Evolutionary conservation across 30 jellyfish, hydroid and myxozoan genomes (phyloP).

Genomic region (Pelagia noctiluca): DNA sequence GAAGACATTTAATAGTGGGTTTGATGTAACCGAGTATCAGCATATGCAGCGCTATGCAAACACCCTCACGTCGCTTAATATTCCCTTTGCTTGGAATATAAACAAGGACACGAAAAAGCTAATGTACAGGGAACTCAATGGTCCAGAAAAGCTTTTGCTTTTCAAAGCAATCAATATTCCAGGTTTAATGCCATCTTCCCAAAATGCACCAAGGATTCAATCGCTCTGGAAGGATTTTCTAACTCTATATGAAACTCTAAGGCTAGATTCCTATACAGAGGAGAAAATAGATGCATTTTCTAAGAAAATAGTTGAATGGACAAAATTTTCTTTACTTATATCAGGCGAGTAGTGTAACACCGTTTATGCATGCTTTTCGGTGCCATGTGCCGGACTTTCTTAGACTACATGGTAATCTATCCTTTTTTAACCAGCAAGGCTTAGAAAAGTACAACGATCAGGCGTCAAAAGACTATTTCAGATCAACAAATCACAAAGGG

Average conservation of each 20-base stretch:
- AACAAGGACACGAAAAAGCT: not conserved
- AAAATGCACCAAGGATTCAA: not conserved
- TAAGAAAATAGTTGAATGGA: not conserved
- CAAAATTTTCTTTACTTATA: not conserved
- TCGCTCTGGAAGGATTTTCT: conserved; percentile 2
- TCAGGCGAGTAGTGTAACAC: not conserved
- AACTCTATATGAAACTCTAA: not conserved
- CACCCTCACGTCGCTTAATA: not conserved
- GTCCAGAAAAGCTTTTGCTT: not conserved
- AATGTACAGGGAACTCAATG: no score
- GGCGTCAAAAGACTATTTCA: conserved; percentile 8
- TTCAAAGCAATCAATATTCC: no score
- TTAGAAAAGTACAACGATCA: conserved; percentile 16
- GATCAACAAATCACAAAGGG: conserved; percentile 9
- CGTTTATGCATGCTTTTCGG: not conserved
- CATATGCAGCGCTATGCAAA: not conserved
- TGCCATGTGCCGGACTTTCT: conserved; percentile 1
- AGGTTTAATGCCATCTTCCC: not conserved
- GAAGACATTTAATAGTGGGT: not conserved
- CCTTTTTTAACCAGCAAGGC: not conserved
- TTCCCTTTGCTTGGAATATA: not conserved
- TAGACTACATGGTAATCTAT: not conserved
- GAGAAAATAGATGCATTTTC: not conserved
- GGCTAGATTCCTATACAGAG: not conserved
- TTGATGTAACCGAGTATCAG: not conserved